These are phyloP conservation scores for Drosophila melanocephala DNA, from an alignment of 2,888 invertebrate species.

Conservation along the genomic window DNA sequence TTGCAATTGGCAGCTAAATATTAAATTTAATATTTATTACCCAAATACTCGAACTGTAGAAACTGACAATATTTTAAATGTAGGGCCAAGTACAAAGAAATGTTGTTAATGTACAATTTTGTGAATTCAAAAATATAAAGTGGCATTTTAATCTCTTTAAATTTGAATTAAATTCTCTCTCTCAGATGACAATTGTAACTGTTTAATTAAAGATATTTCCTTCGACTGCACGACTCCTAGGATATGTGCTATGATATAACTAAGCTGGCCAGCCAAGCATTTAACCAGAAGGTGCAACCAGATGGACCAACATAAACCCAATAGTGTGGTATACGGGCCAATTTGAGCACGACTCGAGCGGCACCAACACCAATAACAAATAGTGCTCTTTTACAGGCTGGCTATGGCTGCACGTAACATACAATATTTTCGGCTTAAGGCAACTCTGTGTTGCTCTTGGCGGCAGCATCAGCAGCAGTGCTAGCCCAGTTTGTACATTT, in stretches of 20 bases:
- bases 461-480: neutral
- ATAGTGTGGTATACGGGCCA: constrained; percentile 35
- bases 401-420: constrained; percentile 3
- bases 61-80: neutral
- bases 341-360: constrained; percentile 28
- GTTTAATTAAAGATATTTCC: neutral
- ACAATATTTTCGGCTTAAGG: constrained; percentile 16
- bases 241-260: constrained; percentile 4
- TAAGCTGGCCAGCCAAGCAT: constrained; percentile 11
- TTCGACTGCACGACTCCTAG: neutral
- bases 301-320: constrained; percentile 36
- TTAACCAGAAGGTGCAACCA: constrained; percentile 26
- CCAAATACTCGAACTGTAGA: neutral
- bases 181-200: neutral
- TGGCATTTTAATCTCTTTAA: neutral
- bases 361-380: constrained; percentile 13
- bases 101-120: neutral
- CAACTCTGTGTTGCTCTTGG: constrained; percentile 2
- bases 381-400: constrained; percentile 13
- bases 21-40: neutral
- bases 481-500: constrained; percentile 24
- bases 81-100: neutral
- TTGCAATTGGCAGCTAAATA: constrained; percentile 2
- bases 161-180: neutral
- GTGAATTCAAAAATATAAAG: neutral